Evolutionary conservation across 2,888 invertebrate species (phyloP), one percentile per base, ranked within the genome.

Genomic region (Diadegma fenestrale): DNA sequence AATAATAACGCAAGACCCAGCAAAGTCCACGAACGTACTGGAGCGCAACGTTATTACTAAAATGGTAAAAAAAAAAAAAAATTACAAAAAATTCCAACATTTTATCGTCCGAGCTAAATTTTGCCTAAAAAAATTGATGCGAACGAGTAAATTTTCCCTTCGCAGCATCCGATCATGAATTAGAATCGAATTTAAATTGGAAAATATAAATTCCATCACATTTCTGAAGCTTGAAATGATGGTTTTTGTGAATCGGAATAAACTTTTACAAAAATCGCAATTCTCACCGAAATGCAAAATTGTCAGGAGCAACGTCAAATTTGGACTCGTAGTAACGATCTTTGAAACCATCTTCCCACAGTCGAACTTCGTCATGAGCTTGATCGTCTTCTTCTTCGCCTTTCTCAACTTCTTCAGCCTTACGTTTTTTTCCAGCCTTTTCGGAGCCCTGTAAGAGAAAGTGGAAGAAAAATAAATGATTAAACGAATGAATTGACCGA

Each of bases 1-100:
- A 99, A 94, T 99, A 99, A 95, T 99, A 99, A 89, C 98, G 96
- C 41, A 99, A 95, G 80, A 99, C 99, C 99, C 99, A 99, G 94
- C 99, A 99, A 72, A 99, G 95, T 0, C 99, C 99, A 75, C 97
- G 96, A 3, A 99, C 98, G 95, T 99, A 99, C 92, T 99, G 98
- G 71, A 97, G 95, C 2, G 98, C 99, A 58, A 99, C 99, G 90
- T 97, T 96, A 93, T 97, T 96, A 89, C 96, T 37, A 10, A 37
- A 33, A 33, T 2, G 1, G 33, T 96, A 78, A 43, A 92, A 91
- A 81, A 86, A 61, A 6, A 37, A 78, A 33, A 76, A 37, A n/a
- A n/a, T n/a, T n/a, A 26, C 30, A 78, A 10, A 73, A 45, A 54
- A 58, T n/a, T 63, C 61, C 1, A 51, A 66, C 26, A 14, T 78